Percentiles rank a stretch among this genome's conserved stretches.
Conservation (phyloP, 1,140 invertebrate species). For the Melanaphis sacchari region DNA sequence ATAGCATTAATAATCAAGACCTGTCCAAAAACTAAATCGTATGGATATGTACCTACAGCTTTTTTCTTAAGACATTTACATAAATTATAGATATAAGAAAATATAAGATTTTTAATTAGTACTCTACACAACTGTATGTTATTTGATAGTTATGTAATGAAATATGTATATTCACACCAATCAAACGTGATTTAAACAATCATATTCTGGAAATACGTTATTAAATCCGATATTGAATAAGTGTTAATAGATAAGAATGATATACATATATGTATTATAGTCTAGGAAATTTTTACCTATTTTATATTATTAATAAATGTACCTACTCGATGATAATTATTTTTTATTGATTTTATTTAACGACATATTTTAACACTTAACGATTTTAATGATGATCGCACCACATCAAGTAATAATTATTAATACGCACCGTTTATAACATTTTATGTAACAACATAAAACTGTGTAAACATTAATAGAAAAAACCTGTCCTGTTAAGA, state of each 20-base stretch:
- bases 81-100: not conserved
- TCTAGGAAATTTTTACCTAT: not conserved
- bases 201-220: not conserved
- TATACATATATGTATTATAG: not conserved
- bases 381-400: not conserved
- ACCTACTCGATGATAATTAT: not conserved
- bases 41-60: no score
- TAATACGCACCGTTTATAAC: not conserved
- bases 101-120: not conserved
- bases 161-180: not conserved
- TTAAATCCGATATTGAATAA: not conserved
- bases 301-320: not conserved
- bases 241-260: not conserved
- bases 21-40: not conserved
- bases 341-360: not conserved
- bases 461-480: not conserved
- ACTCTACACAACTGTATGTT: not conserved
- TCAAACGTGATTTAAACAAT: not conserved
- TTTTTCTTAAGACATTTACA: not conserved
- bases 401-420: not conserved
- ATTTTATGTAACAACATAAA: constrained; percentile 17
- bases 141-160: not conserved
- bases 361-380: not conserved
- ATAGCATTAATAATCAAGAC: not conserved
- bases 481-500: not conserved